These are phyloP conservation scores for Athene noctua DNA, from an alignment of 2,113 vertebrate species.

Conservation along the genomic window DNA sequence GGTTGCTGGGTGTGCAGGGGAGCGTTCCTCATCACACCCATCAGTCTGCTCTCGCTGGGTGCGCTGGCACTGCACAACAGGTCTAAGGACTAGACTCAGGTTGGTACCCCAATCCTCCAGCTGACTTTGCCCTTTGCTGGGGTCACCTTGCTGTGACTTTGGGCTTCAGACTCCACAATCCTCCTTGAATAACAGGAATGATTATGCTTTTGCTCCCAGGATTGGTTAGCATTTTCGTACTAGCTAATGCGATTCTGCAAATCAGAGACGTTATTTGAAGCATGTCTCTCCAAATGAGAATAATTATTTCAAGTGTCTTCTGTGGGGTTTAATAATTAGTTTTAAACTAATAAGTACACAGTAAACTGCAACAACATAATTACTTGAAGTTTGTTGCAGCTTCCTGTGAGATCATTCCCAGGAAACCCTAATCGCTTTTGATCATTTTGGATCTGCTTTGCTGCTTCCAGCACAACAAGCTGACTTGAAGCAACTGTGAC, in stretches of 20 bases:
- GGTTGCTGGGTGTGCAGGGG: not conserved
- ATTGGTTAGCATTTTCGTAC: rapidly evolving
- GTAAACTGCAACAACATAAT: conserved; percentile 26
- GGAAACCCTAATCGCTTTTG: not conserved
- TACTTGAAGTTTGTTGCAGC: not conserved
- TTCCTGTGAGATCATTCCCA: not conserved
- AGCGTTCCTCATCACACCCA: rapidly evolving
- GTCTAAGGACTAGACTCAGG: not conserved
- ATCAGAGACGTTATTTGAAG: not conserved
- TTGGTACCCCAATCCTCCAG: rapidly evolving
- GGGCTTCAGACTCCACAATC: not conserved
- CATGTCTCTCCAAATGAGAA: conserved; percentile 1
- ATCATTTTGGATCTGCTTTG: not conserved
- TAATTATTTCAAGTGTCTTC: conserved; percentile 22
- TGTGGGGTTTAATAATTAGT: conserved; percentile 19
- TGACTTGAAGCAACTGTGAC: not conserved
- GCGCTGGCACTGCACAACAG: not conserved
- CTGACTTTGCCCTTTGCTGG: not conserved
- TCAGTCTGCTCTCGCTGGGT: not conserved
- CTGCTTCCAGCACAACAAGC: not conserved
- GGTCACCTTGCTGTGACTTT: not conserved
- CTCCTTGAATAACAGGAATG: not conserved
- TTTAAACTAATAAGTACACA: not conserved
- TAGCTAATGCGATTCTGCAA: not conserved
- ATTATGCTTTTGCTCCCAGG: not conserved